Evolutionary conservation across 1,140 invertebrate genomes (phyloP).

Genomic region (Saxidomus purpurata): DNA sequence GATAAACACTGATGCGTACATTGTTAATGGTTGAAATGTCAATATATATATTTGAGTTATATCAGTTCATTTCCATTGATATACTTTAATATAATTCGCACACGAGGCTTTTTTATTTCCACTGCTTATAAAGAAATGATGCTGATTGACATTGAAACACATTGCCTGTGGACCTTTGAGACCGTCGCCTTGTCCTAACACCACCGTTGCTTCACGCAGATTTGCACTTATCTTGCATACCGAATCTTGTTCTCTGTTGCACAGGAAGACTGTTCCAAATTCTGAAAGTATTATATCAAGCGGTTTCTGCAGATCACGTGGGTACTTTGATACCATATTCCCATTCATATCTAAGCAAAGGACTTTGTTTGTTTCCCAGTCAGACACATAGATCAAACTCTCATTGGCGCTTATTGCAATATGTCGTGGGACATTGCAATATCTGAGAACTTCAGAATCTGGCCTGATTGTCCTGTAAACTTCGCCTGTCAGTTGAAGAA

Average conservation of each 20-base stretch:
- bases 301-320: neutral
- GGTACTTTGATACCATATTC: neutral
- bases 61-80: conserved; percentile 4
- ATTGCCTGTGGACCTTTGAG: neutral
- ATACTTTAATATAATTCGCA: neutral
- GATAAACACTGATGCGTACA: too few species aligned
- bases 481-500: neutral
- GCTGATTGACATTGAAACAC: neutral
- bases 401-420: neutral
- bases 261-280: neutral
- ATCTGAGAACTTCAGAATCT: neutral
- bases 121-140: neutral
- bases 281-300: neutral
- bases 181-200: neutral
- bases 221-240: neutral
- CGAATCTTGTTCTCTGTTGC: neutral
- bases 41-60: too few species aligned
- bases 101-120: neutral
- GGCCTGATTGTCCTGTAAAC: neutral
- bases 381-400: too few species aligned
- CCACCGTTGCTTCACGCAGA: neutral
- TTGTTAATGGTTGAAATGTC: too few species aligned
- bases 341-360: conserved; percentile 18
- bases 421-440: neutral
- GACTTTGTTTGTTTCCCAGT: neutral